Evolutionary conservation across 2,888 invertebrate species (phyloP).

Genomic region (Dioctria rufipes): DNA sequence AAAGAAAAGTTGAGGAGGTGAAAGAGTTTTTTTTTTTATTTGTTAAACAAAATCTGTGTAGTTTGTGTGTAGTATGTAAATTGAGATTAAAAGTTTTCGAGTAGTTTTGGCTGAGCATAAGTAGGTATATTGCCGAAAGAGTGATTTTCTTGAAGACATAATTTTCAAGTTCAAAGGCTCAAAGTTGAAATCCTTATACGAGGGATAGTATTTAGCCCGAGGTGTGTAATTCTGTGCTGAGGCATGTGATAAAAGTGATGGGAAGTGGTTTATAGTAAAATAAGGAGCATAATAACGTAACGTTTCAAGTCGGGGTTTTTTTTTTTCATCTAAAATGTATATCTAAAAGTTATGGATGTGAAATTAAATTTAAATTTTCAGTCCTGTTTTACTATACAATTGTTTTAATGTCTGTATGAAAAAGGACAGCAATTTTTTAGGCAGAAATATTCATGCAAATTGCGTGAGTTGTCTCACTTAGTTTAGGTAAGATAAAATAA

Average conservation of each 20-base stretch:
- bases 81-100: background rate
- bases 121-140: conserved; percentile 4
- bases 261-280: background rate
- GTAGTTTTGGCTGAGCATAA: conserved; percentile 10
- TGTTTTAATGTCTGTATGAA: background rate
- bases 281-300: background rate
- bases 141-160: conserved; percentile 7
- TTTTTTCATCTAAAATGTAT: background rate
- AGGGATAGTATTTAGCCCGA: background rate
- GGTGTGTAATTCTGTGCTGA: background rate
- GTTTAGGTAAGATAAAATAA: background rate
- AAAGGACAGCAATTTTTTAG: too few species aligned
- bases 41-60: conserved; percentile 10
- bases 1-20: background rate
- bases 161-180: conserved; percentile 7
- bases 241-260: conserved; percentile 3
- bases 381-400: background rate
- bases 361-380: background rate
- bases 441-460: background rate
- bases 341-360: conserved; percentile 4
- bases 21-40: background rate
- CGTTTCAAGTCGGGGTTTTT: too few species aligned
- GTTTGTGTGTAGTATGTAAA: conserved; percentile 2
- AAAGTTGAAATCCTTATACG: background rate
- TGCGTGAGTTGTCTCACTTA: background rate